A percentile compares a stretch with the other conserved stretches of the same genome.
phyloP scores from a whole-genome alignment of 2,797 vertebrate genomes.

The Saxicola maurus region DNA sequence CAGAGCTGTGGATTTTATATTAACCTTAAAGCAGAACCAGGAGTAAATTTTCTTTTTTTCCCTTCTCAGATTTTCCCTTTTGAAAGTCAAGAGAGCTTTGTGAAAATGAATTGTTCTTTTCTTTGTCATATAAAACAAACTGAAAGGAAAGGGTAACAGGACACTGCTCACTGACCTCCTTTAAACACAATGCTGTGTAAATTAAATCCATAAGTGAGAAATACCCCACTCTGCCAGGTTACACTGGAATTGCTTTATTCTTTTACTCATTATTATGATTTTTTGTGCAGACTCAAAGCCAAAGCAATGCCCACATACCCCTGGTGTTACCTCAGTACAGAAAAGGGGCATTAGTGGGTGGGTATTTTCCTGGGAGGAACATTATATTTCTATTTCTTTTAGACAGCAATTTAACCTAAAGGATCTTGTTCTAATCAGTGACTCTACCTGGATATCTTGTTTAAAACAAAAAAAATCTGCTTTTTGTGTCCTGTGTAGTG shows the following conservation, averaged over 20 bases:
- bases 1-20: background rate
- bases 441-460: background rate
- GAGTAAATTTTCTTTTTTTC: background rate
- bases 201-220: background rate
- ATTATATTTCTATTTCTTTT: background rate
- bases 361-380: background rate
- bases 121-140: background rate
- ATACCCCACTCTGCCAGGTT: background rate
- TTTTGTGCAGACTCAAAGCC: background rate
- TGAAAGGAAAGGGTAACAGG: background rate
- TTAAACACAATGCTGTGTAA: background rate
- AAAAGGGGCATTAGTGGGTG: background rate
- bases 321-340: background rate
- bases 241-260: background rate
- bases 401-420: background rate
- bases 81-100: background rate
- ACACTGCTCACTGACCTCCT: background rate
- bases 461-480: background rate
- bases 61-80: background rate
- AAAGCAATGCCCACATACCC: background rate
- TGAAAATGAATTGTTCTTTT: background rate
- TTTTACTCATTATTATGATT: background rate
- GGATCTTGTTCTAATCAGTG: background rate
- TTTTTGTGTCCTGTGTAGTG: fast-evolving
- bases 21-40: background rate